A percentile compares a stretch with the other conserved stretches of the same genome.
Conservation (phyloP, 2,888 invertebrate species). For the Empis livida region DNA sequence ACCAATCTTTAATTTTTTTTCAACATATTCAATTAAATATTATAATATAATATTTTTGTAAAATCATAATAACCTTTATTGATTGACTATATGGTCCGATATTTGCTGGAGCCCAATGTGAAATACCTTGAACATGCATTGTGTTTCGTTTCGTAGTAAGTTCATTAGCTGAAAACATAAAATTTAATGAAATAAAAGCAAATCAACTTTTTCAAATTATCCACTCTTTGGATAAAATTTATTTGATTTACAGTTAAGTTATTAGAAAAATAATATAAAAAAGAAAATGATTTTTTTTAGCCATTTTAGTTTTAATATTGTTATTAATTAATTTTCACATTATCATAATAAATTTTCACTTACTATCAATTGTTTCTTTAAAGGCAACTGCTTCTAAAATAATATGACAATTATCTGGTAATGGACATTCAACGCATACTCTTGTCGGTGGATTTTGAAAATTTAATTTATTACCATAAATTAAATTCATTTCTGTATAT, state of each 20-base stretch:
- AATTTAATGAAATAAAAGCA: too few relatives aligned
- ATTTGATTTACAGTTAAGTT: too few relatives aligned
- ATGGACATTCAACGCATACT: conserved; percentile 71
- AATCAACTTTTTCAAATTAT: too few relatives aligned
- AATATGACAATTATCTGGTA: conserved; percentile 56
- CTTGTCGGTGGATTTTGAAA: conserved; percentile 74
- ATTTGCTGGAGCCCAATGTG: conserved; percentile 97
- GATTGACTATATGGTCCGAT: conserved; percentile 95
- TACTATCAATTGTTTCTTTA: conserved; percentile 28
- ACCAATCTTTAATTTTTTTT: conserved; percentile 47
- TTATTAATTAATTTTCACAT: too few relatives aligned
- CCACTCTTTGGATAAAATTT: too few relatives aligned
- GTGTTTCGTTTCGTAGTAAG: conserved; percentile 45
- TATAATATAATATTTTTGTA: background rate
- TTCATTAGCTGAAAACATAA: conserved; percentile 13
- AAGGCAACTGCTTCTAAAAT: conserved; percentile 63
- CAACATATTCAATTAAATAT: background rate
- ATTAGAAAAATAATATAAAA: too few relatives aligned
- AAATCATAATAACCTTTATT: conserved; percentile 45
- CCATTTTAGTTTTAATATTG: too few relatives aligned
- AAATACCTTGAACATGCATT: conserved; percentile 91
- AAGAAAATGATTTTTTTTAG: too few relatives aligned
- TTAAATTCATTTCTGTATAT: conserved; percentile 62
- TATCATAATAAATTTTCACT: conserved; percentile 15
- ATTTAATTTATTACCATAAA: conserved; percentile 60